phyloP scores from a whole-genome alignment of 2,797 vertebrate genomes.

The Acipenser oxyrinchus region DNA sequence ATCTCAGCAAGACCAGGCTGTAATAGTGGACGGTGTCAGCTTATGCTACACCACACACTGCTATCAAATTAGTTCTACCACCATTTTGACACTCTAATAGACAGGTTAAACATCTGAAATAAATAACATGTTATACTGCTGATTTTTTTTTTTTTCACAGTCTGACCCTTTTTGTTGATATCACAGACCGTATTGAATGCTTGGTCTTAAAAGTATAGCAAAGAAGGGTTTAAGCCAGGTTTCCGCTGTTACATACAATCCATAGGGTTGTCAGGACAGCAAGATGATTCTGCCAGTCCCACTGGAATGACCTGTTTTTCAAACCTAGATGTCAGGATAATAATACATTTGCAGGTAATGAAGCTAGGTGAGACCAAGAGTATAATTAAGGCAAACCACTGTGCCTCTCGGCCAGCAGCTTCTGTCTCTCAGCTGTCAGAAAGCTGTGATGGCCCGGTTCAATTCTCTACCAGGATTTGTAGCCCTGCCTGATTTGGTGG shows the following conservation, averaged over 20 bases:
- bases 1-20: no score
- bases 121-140: no score
- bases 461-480: background rate
- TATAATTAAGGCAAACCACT: background rate
- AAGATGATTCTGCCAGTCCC: background rate
- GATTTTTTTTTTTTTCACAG: no score
- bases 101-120: no score
- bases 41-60: no score
- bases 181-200: no score
- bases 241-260: background rate
- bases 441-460: background rate
- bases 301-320: background rate
- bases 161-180: no score
- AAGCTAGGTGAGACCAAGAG: slow-evolving; percentile 2
- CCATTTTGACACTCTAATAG: no score
- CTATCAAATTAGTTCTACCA: no score
- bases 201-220: no score
- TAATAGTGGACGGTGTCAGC: no score
- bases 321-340: background rate
- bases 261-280: background rate
- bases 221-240: no score
- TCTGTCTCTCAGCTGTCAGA: background rate
- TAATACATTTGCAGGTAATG: slow-evolving; percentile 2
- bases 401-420: background rate
- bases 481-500: background rate